Conservation (phyloP, 1,140 invertebrate species). For the Cotesia vestalis region DNA sequence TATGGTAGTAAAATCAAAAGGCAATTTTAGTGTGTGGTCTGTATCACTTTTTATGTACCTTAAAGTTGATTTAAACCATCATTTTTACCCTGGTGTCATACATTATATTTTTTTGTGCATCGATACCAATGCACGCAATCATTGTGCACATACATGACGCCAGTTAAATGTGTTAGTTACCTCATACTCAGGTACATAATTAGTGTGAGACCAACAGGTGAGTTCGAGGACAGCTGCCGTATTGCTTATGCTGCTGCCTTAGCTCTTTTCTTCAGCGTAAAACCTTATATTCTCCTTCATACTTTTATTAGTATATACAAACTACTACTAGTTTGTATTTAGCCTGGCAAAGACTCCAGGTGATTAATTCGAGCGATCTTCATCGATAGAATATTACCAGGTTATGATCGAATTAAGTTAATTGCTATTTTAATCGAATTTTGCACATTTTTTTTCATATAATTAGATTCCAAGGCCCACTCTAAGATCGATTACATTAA, state of each 20-base stretch:
- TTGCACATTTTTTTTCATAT: neutral
- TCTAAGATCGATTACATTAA: constrained; percentile 9
- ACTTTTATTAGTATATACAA: neutral
- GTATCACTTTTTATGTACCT: neutral
- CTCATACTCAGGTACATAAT: constrained; percentile 42
- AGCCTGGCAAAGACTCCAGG: constrained; percentile 18
- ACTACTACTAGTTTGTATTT: neutral
- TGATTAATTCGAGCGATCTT: constrained; percentile 27
- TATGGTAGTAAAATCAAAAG: neutral
- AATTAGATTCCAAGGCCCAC: neutral
- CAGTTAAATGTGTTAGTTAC: constrained; percentile 33
- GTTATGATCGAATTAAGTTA: constrained; percentile 20
- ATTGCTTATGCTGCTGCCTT: constrained; percentile 5
- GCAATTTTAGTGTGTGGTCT: constrained; percentile 39
- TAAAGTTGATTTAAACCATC: constrained; percentile 36
- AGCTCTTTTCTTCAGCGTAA: neutral
- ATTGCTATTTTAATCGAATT: constrained; percentile 28
- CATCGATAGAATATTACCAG: constrained; percentile 16
- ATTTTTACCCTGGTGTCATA: constrained; percentile 30
- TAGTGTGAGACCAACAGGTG: constrained; percentile 47
- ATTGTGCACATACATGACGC: neutral
- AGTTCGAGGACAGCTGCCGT: constrained; percentile 40
- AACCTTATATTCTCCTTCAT: neutral
- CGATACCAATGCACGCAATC: neutral
- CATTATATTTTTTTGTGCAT: constrained; percentile 3